Percentiles rank a stretch among this genome's conserved stretches.
Evolutionary conservation across 2,888 invertebrate species (phyloP).

Genomic region (Lasioglossum morio): DNA sequence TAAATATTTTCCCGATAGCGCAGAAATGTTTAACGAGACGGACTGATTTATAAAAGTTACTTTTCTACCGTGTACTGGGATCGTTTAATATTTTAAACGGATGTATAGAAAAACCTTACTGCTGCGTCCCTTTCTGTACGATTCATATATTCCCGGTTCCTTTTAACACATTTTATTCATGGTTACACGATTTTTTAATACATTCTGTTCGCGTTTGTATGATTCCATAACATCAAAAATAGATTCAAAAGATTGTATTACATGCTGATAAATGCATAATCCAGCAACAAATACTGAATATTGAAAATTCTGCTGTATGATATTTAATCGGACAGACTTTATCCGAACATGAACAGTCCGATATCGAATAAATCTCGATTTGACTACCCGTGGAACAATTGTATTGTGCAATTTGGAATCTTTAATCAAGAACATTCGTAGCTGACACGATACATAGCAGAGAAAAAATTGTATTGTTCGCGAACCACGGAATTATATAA

Average conservation of each 20-base stretch:
- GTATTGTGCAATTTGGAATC: too few species aligned
- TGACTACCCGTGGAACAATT: too few species aligned
- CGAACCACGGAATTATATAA: background rate
- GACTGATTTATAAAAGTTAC: background rate
- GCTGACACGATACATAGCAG: too few species aligned
- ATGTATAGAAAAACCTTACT: background rate
- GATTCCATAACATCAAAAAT: background rate
- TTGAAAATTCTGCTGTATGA: background rate
- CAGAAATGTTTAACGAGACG: background rate
- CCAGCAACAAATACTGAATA: background rate
- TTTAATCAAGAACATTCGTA: too few species aligned
- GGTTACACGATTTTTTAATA: too few species aligned
- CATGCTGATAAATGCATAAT: background rate
- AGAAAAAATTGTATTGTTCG: too few species aligned
- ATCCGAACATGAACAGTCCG: background rate
- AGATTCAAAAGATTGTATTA: background rate
- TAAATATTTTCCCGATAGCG: background rate
- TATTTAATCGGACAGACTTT: too few species aligned
- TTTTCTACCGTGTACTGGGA: background rate
- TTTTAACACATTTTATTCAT: background rate
- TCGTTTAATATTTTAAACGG: background rate
- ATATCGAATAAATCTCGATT: background rate
- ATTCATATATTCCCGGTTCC: background rate
- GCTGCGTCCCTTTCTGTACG: background rate
- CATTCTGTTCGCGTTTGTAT: too few species aligned